Percentiles rank a stretch among this genome's conserved stretches.
phyloP scores from a whole-genome alignment of 2,888 invertebrate species.

The Bombylius major region DNA sequence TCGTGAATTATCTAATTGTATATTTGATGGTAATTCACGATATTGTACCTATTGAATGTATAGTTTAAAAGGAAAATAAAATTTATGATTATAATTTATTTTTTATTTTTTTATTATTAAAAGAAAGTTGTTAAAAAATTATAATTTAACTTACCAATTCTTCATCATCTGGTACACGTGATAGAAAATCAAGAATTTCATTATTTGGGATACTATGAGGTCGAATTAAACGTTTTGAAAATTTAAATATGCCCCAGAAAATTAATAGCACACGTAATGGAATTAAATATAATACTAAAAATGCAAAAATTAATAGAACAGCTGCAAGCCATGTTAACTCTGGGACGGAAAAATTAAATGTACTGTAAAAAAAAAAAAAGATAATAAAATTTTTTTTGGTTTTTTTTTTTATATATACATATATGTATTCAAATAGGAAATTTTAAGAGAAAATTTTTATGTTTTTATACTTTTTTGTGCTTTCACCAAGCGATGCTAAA shows the following conservation, averaged over 20 bases:
- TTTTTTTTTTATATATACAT: no score
- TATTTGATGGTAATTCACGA: slow-evolving; percentile 26
- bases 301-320: slow-evolving; percentile 56
- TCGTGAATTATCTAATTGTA: not conserved
- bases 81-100: no score
- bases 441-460: not conserved
- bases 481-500: slow-evolving; percentile 86
- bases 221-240: slow-evolving; percentile 79
- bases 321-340: slow-evolving; percentile 91
- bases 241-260: slow-evolving; percentile 93
- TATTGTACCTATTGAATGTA: slow-evolving; percentile 25
- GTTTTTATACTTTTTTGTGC: slow-evolving; percentile 80
- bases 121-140: no score
- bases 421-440: no score
- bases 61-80: slow-evolving; percentile 14
- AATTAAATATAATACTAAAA: slow-evolving; percentile 72
- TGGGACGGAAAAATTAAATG: slow-evolving; percentile 94
- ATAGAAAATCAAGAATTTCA: slow-evolving; percentile 87
- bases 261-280: slow-evolving; percentile 82
- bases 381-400: not conserved
- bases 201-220: slow-evolving; percentile 96
- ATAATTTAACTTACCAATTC: slow-evolving; percentile 56
- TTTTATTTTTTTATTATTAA: no score
- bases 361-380: slow-evolving; percentile 44
- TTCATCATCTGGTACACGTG: slow-evolving; percentile 88